Evolutionary conservation across 2,797 vertebrate genomes (phyloP), one percentile per base, ranked within the genome.

Genomic region (Galagoides demidoff): DNA sequence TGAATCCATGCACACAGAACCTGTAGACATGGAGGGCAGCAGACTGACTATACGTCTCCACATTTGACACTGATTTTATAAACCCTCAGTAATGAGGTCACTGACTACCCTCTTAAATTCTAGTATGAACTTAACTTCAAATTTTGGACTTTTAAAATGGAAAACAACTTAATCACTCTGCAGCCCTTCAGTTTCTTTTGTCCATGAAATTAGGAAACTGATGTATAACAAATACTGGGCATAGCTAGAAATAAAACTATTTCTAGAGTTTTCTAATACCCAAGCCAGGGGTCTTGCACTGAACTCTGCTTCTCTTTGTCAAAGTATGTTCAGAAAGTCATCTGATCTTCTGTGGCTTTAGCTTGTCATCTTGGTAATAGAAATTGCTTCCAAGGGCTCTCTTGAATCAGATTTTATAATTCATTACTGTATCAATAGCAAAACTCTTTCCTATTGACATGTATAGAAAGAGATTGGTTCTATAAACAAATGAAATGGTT

Each of bases 101-200:
- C 8, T 78, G 71, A 88, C 25, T 31, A 34, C 6, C n/a, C 31
- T 85, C 85, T 71, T 63, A 73, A 73, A 79, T 78, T 89, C 8
- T 29, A 79, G 8, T 64, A 13, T 86, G 22, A 34, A 6, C 14
- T 68, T 39, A 76, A 83, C 5, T 74, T 95, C 70, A 84, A 71
- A 59, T 66, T 84, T 95, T 73, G 52, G 31, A 94, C 52, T 68
- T 78, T 92, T 79, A 90, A 88, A 81, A 45, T 73, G 31, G 23
- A 74, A 92, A 10, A 14, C 4, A 87, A 77, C 29, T 55, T 71
- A 20, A 89, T 52, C 49, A 52, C 61, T 11, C 61, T 76, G 37
- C 7, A 79, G 37, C 2, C 5, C 2, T 57, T 61, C 7, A 2
- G 49, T 77, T 9, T 88, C 45, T 61, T 55, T 73, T 25, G 12